A percentile compares a stretch with the other conserved stretches of the same genome.
phyloP scores from a whole-genome alignment of 2,888 invertebrate genomes.

The Hirtodrosophila alboralis region DNA sequence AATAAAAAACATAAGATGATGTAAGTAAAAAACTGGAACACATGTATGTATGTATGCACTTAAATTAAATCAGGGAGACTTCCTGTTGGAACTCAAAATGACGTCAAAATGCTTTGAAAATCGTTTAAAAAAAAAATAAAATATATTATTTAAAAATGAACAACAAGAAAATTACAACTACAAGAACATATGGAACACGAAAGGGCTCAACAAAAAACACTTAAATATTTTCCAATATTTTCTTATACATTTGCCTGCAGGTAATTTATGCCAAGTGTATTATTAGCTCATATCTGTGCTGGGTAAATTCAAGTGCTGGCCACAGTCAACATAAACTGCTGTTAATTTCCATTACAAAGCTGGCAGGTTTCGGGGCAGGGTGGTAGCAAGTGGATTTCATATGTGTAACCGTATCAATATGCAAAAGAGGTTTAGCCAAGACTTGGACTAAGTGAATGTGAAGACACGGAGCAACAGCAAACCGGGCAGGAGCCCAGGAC shows the following conservation, averaged over 20 bases:
- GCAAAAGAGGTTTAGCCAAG: constrained; percentile 61
- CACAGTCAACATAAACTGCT: constrained; percentile 49
- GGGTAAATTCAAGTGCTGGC: constrained; percentile 20
- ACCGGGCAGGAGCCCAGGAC: constrained; percentile 45
- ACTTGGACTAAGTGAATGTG: constrained; percentile 69
- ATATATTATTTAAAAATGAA: too few relatives aligned
- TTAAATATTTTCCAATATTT: constrained; percentile 6
- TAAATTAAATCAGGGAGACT: too few relatives aligned
- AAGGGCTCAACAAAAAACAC: too few relatives aligned
- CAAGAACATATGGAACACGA: too few relatives aligned
- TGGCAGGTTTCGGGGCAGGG: neutral
- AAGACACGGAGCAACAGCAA: constrained; percentile 47
- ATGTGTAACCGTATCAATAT: constrained; percentile 64
- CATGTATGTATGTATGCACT: too few relatives aligned
- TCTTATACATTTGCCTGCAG: constrained; percentile 8
- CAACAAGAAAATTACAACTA: too few relatives aligned
- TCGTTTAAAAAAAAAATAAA: too few relatives aligned
- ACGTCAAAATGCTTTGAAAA: too few relatives aligned
- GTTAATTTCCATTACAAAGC: constrained; percentile 63
- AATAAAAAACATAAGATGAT: too few relatives aligned
- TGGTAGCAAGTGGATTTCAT: constrained; percentile 45
- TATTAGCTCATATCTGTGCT: constrained; percentile 30
- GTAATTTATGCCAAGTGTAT: constrained; percentile 33
- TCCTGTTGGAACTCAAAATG: too few relatives aligned
- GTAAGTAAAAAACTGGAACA: too few relatives aligned